Base-by-base conservation (phyloP, 2,113 vertebrate species). In the Tragelaphus strepsiceros region DNA sequence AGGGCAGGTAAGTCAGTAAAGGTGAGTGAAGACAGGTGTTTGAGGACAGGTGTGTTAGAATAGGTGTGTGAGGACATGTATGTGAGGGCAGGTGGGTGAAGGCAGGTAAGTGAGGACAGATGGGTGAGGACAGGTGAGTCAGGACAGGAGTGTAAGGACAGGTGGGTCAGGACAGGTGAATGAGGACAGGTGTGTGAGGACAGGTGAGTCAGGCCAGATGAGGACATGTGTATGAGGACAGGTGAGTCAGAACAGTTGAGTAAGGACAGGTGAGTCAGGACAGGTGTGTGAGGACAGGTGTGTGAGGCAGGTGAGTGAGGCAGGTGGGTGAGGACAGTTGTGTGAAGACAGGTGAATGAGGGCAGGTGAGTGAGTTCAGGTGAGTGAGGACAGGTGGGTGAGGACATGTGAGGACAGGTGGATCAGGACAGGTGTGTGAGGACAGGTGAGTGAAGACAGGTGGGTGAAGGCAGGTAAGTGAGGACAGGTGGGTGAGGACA, bases 71-170 rank as follows among this genome's bases (percentile, higher is more conserved):
- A 35, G n/a, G 32, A 0, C 32, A 35, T 8, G 8, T 35, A 8
- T 0, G 67, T 71, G 1, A 71, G 2, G 19, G 1, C 30, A 64
- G 14, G 30, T 17, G 30, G 0, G 3, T 64, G 2, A 64, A 3
- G 32, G 0, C 16, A 67, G 62, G 16, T 9, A 16, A 0, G 62
- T 32, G 1, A 32, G 30, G 62, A 0, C 30, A 32, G 62, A 15
- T 35, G 64, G 0, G 5, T 28, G 0, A 28, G 59, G 71, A 2
- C 71, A 43, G 71, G 71, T 13, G 5, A 0, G 71, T 24, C 11
- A 30, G 26, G 12, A 0, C 12, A 39, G 22, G 13, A 16, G 82
- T 1, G 30, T 62, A 14, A n/a, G 78, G n/a, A 0, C n/a, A 71
- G 8, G n/a, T 67, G 15, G 0, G 32, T 67, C 0, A n/a, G 7